A percentile compares a stretch with the other conserved stretches of the same genome.
Conservation (phyloP, 2,888 invertebrate species). For the Lepidocyrtoides sp. region DNA sequence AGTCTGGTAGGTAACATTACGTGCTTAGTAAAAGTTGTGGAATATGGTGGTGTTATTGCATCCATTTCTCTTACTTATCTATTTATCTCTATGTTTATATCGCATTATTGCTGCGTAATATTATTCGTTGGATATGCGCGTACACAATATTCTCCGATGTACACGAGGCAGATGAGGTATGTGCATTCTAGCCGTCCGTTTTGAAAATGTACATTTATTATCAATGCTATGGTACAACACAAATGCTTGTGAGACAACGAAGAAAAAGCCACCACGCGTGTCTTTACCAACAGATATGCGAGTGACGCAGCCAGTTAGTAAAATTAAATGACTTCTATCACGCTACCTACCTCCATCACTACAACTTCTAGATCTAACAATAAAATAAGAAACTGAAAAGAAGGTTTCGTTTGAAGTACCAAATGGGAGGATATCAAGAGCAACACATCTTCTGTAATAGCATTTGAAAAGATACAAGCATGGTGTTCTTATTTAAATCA, state of each 20-base stretch:
- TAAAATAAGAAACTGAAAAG: no score
- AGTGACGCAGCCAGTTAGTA: constrained; percentile 36
- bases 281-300: not conserved
- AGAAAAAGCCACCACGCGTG: not conserved
- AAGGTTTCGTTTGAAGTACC: no score
- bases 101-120: not conserved
- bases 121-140: constrained; percentile 8
- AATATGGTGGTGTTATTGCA: constrained; percentile 46
- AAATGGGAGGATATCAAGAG: no score
- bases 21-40: not conserved
- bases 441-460: no score
- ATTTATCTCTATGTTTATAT: not conserved
- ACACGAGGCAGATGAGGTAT: constrained; percentile 64
- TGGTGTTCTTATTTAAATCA: no score
- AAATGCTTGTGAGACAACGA: no score
- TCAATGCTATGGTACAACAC: not conserved
- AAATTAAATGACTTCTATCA: constrained; percentile 71
- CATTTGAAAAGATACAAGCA: no score
- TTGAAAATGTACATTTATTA: not conserved
- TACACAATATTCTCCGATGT: constrained; percentile 60
- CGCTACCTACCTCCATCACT: not conserved
- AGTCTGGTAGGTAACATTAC: not conserved
- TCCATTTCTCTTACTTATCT: not conserved
- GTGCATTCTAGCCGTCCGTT: constrained; percentile 21
- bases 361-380: no score